Evolutionary conservation across 2,888 invertebrate species (phyloP), one percentile per base, ranked within the genome.

Genomic region (Agonopterix subpropinquella): DNA sequence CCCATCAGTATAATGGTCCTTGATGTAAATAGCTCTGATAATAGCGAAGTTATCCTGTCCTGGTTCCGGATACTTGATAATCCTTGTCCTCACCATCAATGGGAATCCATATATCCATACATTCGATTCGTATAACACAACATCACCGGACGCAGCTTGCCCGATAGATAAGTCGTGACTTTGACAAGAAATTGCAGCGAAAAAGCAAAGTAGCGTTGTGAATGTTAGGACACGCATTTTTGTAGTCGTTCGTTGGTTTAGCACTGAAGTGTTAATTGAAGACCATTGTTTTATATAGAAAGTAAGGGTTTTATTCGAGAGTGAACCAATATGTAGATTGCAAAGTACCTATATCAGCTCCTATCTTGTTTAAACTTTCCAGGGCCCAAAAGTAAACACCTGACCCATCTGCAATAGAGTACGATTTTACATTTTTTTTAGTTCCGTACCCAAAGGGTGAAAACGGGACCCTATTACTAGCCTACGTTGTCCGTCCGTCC

Each of bases 71-170:
- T 74, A 88, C 11, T 82, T 81, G 0, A 88, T 64, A 2, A 68
- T 57, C 39, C 70, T 79, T 0, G 75, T 70, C 37, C 87, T 67
- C 9, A 77, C 68, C 15, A 83, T 53, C 3, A 84, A 63, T 0
- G 87, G 87, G 59, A 87, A 81, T 5, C 79, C 83, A 43, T 82
- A 84, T 65, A 83, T 88, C 51, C 65, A 67, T 51, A 83, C 81
- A 57, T 77, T 77, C 2, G 51, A 44, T 61, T 77, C 83, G 58
- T 64, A 77, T 0, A 87, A 54, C 3, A 80, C 64, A 10, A 81
- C 70, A 58, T 87, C 87, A 1, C 86, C 82, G 58, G 78, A 85
- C 0, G 67, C 67, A 0, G 77, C 65, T 49, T 79, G 78, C 0
- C 87, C 87, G 0, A 80, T 37, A 0, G 53, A 49, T 18, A 88